A percentile compares a stretch with the other conserved stretches of the same genome.
phyloP scores from a whole-genome alignment of 2,888 invertebrate genomes.

The Mystacides longicornis region DNA sequence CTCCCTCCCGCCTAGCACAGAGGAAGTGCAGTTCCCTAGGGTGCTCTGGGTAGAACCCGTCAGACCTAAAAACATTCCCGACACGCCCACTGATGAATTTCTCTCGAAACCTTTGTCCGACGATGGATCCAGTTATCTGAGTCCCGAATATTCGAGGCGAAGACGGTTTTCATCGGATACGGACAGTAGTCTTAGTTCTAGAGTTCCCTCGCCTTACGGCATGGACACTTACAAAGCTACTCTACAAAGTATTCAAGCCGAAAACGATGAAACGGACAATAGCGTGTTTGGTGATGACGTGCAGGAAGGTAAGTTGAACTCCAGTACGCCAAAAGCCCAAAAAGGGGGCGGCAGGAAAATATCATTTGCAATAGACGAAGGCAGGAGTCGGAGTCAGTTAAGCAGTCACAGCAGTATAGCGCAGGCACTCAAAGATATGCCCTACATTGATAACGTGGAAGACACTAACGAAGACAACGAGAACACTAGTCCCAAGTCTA shows the following conservation, averaged over 20 bases:
- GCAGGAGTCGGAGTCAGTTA: constrained; percentile 7
- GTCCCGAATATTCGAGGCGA: constrained; percentile 14
- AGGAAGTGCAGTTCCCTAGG: constrained; percentile 20
- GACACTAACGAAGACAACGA: neutral
- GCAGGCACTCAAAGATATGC: constrained; percentile 24
- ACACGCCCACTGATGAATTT: constrained; percentile 17
- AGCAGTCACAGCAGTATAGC: constrained; percentile 22
- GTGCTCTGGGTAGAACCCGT: constrained; percentile 24
- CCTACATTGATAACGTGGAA: constrained; percentile 22
- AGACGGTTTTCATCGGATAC: constrained; percentile 21
- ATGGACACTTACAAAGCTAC: constrained; percentile 1
- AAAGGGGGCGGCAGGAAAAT: constrained; percentile 18
- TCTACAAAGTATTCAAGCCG: constrained; percentile 5
- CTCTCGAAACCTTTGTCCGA: constrained; percentile 10
- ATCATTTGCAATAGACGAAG: constrained; percentile 21
- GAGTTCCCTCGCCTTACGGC: constrained; percentile 21
- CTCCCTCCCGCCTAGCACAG: constrained; percentile 11
- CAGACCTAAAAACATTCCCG: constrained; percentile 14
- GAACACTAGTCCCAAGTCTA: neutral
- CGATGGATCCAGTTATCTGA: constrained; percentile 13
- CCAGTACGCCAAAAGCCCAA: constrained; percentile 15
- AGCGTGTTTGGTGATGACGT: constrained; percentile 6
- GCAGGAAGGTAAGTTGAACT: constrained; percentile 9
- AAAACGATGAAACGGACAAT: constrained; percentile 1
- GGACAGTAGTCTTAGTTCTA: constrained; percentile 18